These are phyloP conservation scores for Xanthia togata DNA, from an alignment of 2,888 invertebrate species.

Conservation along the genomic window DNA sequence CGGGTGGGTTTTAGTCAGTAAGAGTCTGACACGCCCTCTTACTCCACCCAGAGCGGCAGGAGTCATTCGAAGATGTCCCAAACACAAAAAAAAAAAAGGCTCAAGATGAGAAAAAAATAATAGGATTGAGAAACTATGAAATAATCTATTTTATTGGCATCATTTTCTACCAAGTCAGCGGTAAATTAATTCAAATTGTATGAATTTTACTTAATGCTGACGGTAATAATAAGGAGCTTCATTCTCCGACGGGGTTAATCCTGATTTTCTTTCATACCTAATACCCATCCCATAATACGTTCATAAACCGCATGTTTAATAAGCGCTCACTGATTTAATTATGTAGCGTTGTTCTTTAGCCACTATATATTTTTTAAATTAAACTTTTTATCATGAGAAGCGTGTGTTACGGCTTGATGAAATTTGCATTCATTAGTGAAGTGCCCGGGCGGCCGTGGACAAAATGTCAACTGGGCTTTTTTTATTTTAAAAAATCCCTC, in stretches of 20 bases:
- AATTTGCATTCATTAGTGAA: conserved; percentile 88
- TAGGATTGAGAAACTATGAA: neutral
- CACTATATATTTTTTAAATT: conserved; percentile 73
- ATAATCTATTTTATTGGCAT: neutral
- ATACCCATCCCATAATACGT: conserved; percentile 39
- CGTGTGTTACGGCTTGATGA: conserved; percentile 82
- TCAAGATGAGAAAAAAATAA: no score
- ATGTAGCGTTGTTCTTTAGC: conserved; percentile 64
- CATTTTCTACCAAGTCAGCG: conserved; percentile 1
- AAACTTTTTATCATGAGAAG: conserved; percentile 79
- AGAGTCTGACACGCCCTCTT: no score
- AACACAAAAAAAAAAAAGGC: no score
- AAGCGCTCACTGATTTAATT: conserved; percentile 71
- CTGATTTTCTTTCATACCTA: conserved; percentile 29
- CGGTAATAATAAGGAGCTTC: conserved; percentile 30
- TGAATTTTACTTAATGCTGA: conserved; percentile 8
- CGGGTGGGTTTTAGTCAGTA: no score
- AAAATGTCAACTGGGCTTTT: conserved; percentile 68
- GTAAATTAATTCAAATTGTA: conserved; percentile 12
- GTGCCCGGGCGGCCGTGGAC: conserved; percentile 71
- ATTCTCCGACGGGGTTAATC: conserved; percentile 35
- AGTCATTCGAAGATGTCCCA: no score
- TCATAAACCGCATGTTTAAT: conserved; percentile 57
- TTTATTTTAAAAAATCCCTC: conserved; percentile 56
- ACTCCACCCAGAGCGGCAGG: no score